Evolutionary conservation across 2,113 vertebrate species (phyloP).

Genomic region (Anhinga rufa): DNA sequence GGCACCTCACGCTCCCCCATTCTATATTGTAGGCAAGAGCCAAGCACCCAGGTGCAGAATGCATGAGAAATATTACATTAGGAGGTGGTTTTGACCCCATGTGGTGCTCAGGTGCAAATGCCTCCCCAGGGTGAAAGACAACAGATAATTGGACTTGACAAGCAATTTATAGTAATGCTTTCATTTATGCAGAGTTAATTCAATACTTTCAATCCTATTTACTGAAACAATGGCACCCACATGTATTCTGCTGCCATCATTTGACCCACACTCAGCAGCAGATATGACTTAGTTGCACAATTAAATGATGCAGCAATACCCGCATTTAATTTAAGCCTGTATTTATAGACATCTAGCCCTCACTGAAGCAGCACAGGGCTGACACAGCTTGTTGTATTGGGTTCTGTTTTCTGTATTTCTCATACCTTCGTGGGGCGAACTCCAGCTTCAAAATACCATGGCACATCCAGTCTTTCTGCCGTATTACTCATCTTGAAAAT

Average conservation of each 20-base stretch:
- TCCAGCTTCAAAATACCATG: background rate
- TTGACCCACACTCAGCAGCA: background rate
- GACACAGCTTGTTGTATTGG: background rate
- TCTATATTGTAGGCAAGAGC: background rate
- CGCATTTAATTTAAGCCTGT: background rate
- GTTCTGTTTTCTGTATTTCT: background rate
- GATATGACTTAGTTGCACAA: background rate
- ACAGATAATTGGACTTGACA: slow-evolving; percentile 1
- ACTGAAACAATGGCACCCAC: background rate
- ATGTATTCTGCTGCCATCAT: background rate
- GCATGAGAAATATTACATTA: background rate
- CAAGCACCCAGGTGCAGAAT: background rate
- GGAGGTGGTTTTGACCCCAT: background rate
- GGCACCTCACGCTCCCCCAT: background rate
- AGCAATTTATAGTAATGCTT: slow-evolving; percentile 15
- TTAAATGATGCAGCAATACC: background rate
- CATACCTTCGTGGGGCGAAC: background rate
- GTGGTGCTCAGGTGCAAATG: background rate
- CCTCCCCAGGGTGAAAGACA: background rate
- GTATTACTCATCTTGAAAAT: background rate
- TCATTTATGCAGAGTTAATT: slow-evolving; percentile 8
- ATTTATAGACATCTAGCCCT: background rate
- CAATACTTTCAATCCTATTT: slow-evolving; percentile 20
- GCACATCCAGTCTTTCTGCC: background rate
- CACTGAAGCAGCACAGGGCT: background rate